A percentile compares a stretch with the other conserved stretches of the same genome.
Evolutionary conservation across 2,113 vertebrate genomes (phyloP).

Genomic region (Lutjanus erythropterus): DNA sequence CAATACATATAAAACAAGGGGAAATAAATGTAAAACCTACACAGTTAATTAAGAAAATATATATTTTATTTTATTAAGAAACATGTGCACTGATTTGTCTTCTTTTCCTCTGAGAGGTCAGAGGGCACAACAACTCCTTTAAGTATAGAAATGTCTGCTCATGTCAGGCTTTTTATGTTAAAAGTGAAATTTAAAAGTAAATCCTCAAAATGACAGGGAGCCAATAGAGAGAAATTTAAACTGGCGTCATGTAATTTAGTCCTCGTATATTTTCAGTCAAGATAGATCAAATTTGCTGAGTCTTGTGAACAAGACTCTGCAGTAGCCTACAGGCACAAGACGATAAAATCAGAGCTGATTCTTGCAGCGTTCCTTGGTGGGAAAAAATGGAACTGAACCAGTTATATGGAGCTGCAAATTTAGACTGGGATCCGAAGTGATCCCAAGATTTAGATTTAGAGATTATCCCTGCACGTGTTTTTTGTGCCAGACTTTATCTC

Average conservation of each 20-base stretch:
- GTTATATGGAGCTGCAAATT: not conserved
- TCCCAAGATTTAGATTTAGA: not conserved
- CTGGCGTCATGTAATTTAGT: no score
- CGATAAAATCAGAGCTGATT: no score
- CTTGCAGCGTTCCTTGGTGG: no score
- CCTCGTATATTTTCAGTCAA: not conserved
- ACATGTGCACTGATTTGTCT: slow-evolving; percentile 41
- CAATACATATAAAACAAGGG: not conserved
- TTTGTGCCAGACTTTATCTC: no score
- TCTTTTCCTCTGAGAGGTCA: not conserved
- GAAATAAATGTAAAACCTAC: not conserved
- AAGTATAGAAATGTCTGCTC: not conserved
- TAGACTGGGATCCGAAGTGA: not conserved
- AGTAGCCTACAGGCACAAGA: no score
- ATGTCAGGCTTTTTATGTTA: not conserved
- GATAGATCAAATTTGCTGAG: not conserved
- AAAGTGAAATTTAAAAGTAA: not conserved
- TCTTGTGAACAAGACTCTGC: no score
- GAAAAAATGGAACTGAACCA: no score
- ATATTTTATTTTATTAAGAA: not conserved
- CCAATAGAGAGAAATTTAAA: not conserved
- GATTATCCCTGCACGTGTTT: no score
- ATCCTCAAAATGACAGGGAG: not conserved
- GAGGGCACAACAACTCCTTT: not conserved
- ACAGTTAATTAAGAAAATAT: not conserved